phyloP scores from a whole-genome alignment of 2,888 invertebrate genomes.

The Apoderus coryli region DNA sequence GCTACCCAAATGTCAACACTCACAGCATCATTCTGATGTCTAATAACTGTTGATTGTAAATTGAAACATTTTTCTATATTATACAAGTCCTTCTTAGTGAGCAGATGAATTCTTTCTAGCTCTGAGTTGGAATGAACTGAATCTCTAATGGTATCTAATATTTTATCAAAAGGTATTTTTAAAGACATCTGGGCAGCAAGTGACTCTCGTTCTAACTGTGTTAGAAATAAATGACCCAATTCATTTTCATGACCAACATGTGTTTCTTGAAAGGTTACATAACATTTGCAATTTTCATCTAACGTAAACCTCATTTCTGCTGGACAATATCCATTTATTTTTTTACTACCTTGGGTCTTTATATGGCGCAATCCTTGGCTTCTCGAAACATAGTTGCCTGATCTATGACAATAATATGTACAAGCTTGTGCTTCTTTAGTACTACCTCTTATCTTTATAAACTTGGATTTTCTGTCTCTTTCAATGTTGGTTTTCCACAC shows the following conservation, averaged over 20 bases:
- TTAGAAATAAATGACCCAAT: conserved; percentile 11
- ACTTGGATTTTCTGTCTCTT: too few relatives aligned
- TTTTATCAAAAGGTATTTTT: conserved; percentile 12
- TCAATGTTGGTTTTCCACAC: too few relatives aligned
- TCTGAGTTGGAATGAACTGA: conserved; percentile 9
- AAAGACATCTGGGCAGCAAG: conserved; percentile 12
- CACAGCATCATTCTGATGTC: conserved; percentile 8
- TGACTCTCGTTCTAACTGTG: conserved; percentile 5
- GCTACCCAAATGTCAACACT: conserved; percentile 13
- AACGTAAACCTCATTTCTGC: too few relatives aligned
- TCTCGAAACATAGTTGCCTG: conserved; percentile 3
- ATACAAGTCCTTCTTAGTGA: conserved; percentile 13
- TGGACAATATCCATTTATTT: conserved; percentile 8
- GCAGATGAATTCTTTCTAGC: conserved; percentile 12
- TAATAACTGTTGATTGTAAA: conserved; percentile 7
- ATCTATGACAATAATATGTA: conserved; percentile 5
- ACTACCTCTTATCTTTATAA: too few relatives aligned
- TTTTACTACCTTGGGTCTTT: conserved; percentile 8
- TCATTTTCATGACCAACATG: conserved; percentile 7
- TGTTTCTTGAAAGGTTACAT: too few relatives aligned
- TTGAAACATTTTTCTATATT: conserved; percentile 15
- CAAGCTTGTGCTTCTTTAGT: too few relatives aligned
- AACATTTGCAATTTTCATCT: too few relatives aligned
- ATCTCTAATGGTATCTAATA: conserved; percentile 13
- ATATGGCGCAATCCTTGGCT: background rate